These are phyloP conservation scores for Euplagia quadripunctaria DNA, from an alignment of 2,888 invertebrate species.

Conservation along the genomic window DNA sequence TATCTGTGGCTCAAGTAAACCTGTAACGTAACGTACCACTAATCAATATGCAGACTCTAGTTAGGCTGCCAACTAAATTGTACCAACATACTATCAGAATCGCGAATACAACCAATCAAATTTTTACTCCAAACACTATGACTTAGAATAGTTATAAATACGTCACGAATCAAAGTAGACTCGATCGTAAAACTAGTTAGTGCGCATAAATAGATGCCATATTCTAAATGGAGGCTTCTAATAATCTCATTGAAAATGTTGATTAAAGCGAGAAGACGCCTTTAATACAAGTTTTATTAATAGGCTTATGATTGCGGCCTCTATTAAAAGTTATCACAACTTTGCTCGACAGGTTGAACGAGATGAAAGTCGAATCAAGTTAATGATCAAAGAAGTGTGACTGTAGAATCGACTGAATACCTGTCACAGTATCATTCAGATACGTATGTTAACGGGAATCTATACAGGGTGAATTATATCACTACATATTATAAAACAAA, in stretches of 20 bases:
- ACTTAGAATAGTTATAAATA: background rate
- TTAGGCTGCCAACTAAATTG: too few relatives aligned
- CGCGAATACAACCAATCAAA: too few relatives aligned
- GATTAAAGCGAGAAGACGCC: constrained; percentile 75
- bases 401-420: background rate
- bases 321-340: constrained; percentile 77
- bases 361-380: constrained; percentile 62
- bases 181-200: constrained; percentile 53
- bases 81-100: too few relatives aligned
- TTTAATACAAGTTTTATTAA: constrained; percentile 70
- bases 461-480: too few relatives aligned
- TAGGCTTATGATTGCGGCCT: constrained; percentile 75
- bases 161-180: background rate
- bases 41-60: too few relatives aligned
- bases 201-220: background rate
- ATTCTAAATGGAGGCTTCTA: constrained; percentile 57
- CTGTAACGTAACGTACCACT: too few relatives aligned
- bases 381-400: constrained; percentile 52
- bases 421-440: background rate
- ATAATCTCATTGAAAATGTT: constrained; percentile 79
- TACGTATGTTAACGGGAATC: too few relatives aligned
- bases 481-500: too few relatives aligned
- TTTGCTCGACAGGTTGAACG: constrained; percentile 58
- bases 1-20: too few relatives aligned
- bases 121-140: background rate